phyloP scores from a whole-genome alignment of 2,113 vertebrate genomes.

The Craseonycteris thonglongyai region DNA sequence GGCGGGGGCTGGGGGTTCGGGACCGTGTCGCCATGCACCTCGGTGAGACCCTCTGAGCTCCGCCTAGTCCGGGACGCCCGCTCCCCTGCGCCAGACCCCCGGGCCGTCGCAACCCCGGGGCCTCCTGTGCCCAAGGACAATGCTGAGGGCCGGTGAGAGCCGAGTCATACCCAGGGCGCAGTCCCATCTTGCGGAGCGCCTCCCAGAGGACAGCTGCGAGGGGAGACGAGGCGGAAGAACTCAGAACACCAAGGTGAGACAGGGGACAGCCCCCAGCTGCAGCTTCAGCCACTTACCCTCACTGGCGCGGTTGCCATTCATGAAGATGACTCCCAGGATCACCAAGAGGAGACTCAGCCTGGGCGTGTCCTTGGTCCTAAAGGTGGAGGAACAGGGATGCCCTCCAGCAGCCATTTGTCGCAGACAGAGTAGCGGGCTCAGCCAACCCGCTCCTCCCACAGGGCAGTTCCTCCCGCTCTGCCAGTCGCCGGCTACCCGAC shows the following conservation, averaged over 20 bases:
- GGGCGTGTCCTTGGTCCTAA: slow-evolving; percentile 76
- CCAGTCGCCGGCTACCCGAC: background rate
- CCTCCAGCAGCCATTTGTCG: background rate
- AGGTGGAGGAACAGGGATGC: background rate
- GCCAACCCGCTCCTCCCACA: background rate
- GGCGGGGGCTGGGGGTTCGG: background rate
- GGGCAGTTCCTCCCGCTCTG: background rate
- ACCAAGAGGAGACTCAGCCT: slow-evolving; percentile 86
- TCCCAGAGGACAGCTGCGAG: slow-evolving; percentile 76
- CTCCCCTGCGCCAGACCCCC: background rate
- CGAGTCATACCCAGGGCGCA: slow-evolving; percentile 72
- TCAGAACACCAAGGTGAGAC: background rate
- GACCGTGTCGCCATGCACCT: background rate
- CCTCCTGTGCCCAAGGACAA: background rate
- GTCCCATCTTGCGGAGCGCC: slow-evolving; percentile 71
- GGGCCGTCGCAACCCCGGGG: background rate
- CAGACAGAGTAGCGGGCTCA: background rate
- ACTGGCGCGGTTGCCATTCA: slow-evolving; percentile 87
- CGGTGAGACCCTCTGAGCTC: background rate
- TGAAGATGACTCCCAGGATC: slow-evolving; percentile 89
- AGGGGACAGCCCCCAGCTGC: background rate
- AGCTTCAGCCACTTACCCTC: slow-evolving; percentile 81
- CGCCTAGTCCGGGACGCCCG: background rate
- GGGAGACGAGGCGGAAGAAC: background rate
- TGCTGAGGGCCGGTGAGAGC: background rate